Conservation (phyloP, 1,140 invertebrate genomes). For the Vollenhovia emeryi region DNA sequence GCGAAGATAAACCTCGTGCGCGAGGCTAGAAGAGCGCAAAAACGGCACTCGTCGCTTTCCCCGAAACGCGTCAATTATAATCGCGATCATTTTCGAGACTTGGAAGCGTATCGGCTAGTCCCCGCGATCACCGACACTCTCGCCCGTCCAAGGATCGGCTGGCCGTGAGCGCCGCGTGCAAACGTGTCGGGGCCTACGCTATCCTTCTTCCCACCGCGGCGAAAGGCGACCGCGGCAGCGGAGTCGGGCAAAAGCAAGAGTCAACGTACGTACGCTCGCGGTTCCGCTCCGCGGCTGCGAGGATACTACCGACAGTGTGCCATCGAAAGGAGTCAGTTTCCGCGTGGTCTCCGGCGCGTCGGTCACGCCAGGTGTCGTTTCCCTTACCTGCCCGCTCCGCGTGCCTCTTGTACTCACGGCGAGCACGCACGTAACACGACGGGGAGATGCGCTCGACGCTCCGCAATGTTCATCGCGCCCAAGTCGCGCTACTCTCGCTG, state of each 20-base stretch:
- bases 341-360: constrained; percentile 79
- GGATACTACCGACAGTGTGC: constrained; percentile 73
- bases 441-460: constrained; percentile 40
- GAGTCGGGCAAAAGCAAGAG: constrained; percentile 77
- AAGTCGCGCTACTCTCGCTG: constrained; percentile 59
- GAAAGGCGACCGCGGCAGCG: constrained; percentile 30
- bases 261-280: constrained; percentile 72
- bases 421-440: neutral
- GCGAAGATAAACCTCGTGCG: neutral
- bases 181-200: constrained; percentile 63
- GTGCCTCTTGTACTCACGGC: neutral
- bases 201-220: constrained; percentile 77
- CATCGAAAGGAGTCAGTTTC: constrained; percentile 80
- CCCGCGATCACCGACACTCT: constrained; percentile 31
- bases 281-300: constrained; percentile 71
- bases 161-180: constrained; percentile 69
- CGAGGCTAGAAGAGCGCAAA: neutral
- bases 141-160: constrained; percentile 33
- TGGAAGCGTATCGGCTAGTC: neutral
- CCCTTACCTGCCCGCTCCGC: neutral
- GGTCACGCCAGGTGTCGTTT: constrained; percentile 41
- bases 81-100: constrained; percentile 11
- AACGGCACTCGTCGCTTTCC: constrained; percentile 8
- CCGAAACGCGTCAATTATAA: neutral
- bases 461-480: constrained; percentile 52